Evolutionary conservation across 2,888 invertebrate species (phyloP), one percentile per base, ranked within the genome.

Genomic region (Drosophila testacea): DNA sequence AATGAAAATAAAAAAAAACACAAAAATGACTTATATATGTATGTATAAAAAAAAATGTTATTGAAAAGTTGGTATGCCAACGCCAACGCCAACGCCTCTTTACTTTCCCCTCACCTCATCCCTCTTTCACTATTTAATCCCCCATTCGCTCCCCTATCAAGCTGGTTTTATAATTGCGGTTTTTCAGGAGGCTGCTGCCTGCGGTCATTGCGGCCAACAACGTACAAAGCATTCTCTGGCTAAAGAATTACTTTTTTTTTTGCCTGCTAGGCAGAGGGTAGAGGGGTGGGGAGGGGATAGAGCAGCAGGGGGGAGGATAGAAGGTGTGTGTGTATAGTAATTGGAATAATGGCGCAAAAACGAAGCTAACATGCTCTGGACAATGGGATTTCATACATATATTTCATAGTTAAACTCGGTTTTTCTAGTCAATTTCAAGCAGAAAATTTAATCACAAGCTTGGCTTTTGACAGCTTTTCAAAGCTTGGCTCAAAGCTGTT

Each of bases 161-260:
- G 69, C 72, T 71, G 70, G 82, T 62, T 77, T 75, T 85, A 85
- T 89, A 89, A 85, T 85, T 85, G 84, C 88, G 84, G 84, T 83
- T 87, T 77, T 68, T 60, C 83, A 76, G 79, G 61, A 83, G 73
- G 60, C 67, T 83, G 77, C 70, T 61, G 70, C 77, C 82, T 81
- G 82, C 75, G 83, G 83, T 88, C 84, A 81, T 48, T 86, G 81
- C 73, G 86, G 83, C 77, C 73, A 79, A 59, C 48, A 56, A 13
- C 44, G 51, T 50, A 62, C 48, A 76, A 79, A 69, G 76, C 68
- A 61, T 68, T 51, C 60, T 51, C 42, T 42, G 67, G 63, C 75
- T 63, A 78, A 76, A 69, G 75, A 74, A 79, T 74, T 76, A 56
- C 76, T 70, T 70, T 77, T 69, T 79, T 69, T 60, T 50, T 4